These are phyloP conservation scores for Notolabrus celidotus DNA, from an alignment of 2,797 vertebrate species.

Conservation along the genomic window DNA sequence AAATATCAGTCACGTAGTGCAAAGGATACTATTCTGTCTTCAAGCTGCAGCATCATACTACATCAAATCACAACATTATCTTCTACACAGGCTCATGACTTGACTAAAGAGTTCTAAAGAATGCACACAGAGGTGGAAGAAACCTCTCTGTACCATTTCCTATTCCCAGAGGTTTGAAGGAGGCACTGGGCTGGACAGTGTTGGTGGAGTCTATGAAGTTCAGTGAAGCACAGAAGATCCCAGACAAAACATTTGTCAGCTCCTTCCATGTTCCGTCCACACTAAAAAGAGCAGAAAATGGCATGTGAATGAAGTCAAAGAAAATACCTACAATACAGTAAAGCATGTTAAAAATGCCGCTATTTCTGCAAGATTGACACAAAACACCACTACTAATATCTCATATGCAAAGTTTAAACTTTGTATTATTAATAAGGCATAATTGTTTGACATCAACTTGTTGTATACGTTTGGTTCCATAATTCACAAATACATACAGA, in stretches of 20 bases:
- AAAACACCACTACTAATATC: too few relatives aligned
- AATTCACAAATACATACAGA: not conserved
- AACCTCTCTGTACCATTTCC: constrained; percentile 91
- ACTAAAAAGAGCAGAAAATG: constrained; percentile 65
- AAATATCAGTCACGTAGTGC: not conserved
- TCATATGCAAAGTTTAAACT: too few relatives aligned
- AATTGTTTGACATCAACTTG: not conserved
- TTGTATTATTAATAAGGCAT: too few relatives aligned
- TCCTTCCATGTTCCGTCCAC: constrained; percentile 96
- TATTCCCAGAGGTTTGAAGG: constrained; percentile 95
- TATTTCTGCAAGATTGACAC: not conserved
- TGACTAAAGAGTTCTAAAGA: not conserved
- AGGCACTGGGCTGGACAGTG: constrained; percentile 94
- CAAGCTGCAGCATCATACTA: not conserved
- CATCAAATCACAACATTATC: not conserved
- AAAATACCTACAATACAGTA: not conserved
- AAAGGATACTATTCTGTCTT: not conserved
- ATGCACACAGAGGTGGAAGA: constrained; percentile 5
- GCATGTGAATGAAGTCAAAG: not conserved
- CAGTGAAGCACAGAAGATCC: constrained; percentile 97
- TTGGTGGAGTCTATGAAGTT: constrained; percentile 99
- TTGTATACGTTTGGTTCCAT: too few relatives aligned
- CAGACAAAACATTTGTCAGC: constrained; percentile 95
- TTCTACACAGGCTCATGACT: not conserved
- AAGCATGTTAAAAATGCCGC: not conserved